Conservation (phyloP, 2,888 invertebrate genomes). For the Pecten maximus region DNA sequence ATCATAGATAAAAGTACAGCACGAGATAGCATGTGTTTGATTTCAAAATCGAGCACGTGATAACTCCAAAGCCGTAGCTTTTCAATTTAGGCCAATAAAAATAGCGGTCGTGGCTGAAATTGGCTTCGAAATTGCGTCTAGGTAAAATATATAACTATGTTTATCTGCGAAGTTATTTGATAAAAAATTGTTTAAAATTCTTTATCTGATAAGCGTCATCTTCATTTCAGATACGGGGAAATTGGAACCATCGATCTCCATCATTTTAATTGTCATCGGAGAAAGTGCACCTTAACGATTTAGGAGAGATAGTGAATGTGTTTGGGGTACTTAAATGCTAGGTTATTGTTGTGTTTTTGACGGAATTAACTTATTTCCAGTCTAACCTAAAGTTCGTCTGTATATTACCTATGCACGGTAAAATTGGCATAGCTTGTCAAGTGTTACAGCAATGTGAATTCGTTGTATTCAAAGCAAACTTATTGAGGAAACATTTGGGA, state of each 20-base stretch:
- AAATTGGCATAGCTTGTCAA: not conserved
- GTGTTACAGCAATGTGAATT: not conserved
- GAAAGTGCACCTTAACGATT: not conserved
- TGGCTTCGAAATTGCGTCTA: not conserved
- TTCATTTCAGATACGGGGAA: not conserved
- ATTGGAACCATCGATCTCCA: not conserved
- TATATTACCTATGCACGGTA: not conserved
- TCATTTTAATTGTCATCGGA: not conserved
- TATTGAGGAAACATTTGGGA: too few relatives aligned
- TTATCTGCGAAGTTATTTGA: not conserved
- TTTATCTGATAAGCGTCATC: not conserved
- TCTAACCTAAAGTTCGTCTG: not conserved
- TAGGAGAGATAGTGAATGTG: not conserved
- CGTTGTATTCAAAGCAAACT: too few relatives aligned
- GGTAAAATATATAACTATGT: not conserved
- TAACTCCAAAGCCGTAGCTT: not conserved
- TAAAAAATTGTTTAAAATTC: not conserved
- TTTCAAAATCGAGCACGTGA: not conserved
- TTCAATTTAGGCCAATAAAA: conserved; percentile 31
- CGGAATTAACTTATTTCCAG: not conserved
- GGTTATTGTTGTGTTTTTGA: not conserved
- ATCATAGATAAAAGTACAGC: not conserved
- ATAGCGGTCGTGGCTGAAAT: not conserved
- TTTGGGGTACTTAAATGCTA: not conserved
- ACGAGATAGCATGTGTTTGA: not conserved